Evolutionary conservation across 2,797 vertebrate genomes (phyloP), one percentile per base, ranked within the genome.

Genomic region (Synanceia verrucosa): DNA sequence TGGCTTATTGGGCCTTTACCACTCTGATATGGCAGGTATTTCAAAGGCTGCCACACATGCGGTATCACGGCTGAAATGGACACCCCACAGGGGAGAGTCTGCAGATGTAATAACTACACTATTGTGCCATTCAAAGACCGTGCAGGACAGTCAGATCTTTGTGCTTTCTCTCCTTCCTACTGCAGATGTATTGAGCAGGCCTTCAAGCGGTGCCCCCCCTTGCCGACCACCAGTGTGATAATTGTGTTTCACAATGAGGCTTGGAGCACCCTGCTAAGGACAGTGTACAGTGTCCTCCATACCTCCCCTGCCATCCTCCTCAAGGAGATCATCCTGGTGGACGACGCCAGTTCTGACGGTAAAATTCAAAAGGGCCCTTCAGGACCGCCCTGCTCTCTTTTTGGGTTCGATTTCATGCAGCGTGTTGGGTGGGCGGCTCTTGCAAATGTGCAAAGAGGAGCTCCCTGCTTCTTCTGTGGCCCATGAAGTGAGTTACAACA

Each of bases 201-300:
- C 69, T 99, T 98, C 93, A 97, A 95, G 80, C 96, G 98, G 51
- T 99, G 98, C 77, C 97, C 97, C 0, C 86, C 95, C 0, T 79
- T 99, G 84, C 96, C 95, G 61, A 98, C 95, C 74, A 99, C 98
- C 70, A 99, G 97, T 55, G 94, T 99, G 89, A 96, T 99, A 82
- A 99, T 99, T 57, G 97, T 99, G 84, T 99, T 99, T 89, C 97
- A 99, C 88, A 99, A 99, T 47, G 98, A 99, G 85, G 98, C 95
- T 0, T 99, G 98, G 98, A 99, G 96, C 82, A 99, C 98, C 0
- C 93, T 99, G 65, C 94, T 99, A 44, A 94, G 98, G 84, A 99
- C 98, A 0, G 97, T 99, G 18, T 95, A 98, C 94, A 99, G 98
- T 18, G 98, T 99, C 76, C 96, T 99, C 58, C 97, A 99, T 87